Evolutionary conservation across 2,113 vertebrate species (phyloP), one percentile per base, ranked within the genome.

Genomic region (Anolis carolinensis): DNA sequence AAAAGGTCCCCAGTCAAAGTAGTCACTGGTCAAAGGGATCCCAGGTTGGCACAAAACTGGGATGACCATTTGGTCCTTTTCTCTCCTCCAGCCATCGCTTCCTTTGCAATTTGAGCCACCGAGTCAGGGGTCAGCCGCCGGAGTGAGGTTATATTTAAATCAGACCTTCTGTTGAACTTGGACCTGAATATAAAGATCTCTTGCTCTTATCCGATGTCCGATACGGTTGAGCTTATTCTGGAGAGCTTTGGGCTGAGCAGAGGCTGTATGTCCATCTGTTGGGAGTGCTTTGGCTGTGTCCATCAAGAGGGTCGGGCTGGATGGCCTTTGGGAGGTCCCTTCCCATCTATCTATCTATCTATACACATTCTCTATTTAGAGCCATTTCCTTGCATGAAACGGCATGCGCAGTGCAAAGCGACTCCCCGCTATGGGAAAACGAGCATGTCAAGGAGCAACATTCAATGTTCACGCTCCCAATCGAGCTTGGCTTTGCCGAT

Each of bases 131-230:
- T 92, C 87, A 81, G 3, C 39, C 39, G 39, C 39, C 39, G 39
- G 39, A 44, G 87, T n/a, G 80, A 65, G 81, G 84, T 92, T 89
- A 85, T 93, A 92, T 93, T 95, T 93, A 92, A 93, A 93, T 88
- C 89, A 92, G 89, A 70, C 90, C 93, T 93, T 91, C 87, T 92
- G 92, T 7, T 93, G 91, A 93, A 94, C 92, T 86, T 82, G 0
- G 52, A 90, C 74, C 92, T 89, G 92, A 90, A 93, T 90, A 91
- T 59, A 59, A 59, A 59, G 14, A 59, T 59, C 55, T 87, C 88
- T 90, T 9, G 0, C 76, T 59, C 83, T 87, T 89, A 92, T 86
- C 32, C 72, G 89, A 93, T 79, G 88, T 88, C 90, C 77, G 90
- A 86, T 90, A 88, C 39, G 39, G 39, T 44, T 44, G 39, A 44